Base-by-base conservation (phyloP, 2,797 vertebrate genomes). In the Coregonus sp. region DNA sequence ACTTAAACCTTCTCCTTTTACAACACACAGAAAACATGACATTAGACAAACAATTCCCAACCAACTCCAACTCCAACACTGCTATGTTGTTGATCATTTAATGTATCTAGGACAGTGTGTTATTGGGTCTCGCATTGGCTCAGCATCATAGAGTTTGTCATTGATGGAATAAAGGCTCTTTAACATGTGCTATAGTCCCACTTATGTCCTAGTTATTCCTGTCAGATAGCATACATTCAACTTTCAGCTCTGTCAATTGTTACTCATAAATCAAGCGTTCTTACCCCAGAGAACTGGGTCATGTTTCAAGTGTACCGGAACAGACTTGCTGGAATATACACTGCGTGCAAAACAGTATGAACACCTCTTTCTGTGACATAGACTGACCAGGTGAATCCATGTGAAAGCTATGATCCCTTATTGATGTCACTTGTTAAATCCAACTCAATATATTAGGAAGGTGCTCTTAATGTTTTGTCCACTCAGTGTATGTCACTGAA, bases 301-400 rank as follows among this genome's bases (percentile, higher is more conserved):
- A 88, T 80, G 77, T 83, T 86, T 92, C 80, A 89, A 81, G 87
- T 88, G 85, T 88, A 91, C 87, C 88, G 81, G 84, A 87, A 88
- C 74, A 82, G 78, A 78, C 80, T 85, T 82, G 83, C 86, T 91
- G 78, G 88, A 84, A 80, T 79, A 84, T 2, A 11, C 40, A 47
- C 40, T 11, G 40, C 11, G 9, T 2, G 0, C 9, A 47, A 47
- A 47, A 47, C 9, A 47, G 2, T 47, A 47, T 47, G 40, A 40
- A 40, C 37, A 37, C 5, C 9, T 47, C 40, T 47, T 47, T 47
- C 40, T 2, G 40, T 47, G 40, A 11, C 9, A 25, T 25, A 47
- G 40, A 47, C 40, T 47, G 40, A 47, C 40, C 40, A 47, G 9
- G 40, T 47, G 40, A 47, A 47, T 47, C 40, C 7, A 47, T 7